phyloP scores from a whole-genome alignment of 1,140 invertebrate genomes.

The Caenorhabditis remanei region DNA sequence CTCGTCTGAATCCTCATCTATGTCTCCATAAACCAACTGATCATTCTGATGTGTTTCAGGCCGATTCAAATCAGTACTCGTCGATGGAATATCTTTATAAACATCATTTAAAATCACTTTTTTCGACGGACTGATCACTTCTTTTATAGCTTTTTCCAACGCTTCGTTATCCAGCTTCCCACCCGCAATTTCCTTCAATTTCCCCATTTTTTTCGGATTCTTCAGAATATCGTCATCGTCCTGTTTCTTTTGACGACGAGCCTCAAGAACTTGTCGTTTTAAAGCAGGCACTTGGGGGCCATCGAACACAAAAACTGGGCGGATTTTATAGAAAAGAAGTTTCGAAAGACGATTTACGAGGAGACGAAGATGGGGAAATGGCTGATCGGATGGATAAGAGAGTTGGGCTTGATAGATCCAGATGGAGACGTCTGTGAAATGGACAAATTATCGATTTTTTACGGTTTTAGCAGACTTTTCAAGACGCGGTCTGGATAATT shows the following conservation, averaged over 20 bases:
- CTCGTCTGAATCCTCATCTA: not conserved
- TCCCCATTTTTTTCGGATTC: conserved; percentile 38
- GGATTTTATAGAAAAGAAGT: conserved; percentile 93
- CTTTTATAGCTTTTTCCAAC: conserved; percentile 9
- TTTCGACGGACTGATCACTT: conserved; percentile 40
- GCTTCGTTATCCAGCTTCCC: not conserved
- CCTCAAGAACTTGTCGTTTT: conserved; percentile 90
- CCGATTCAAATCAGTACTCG: not conserved
- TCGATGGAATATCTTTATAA: conserved; percentile 11
- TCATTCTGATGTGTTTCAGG: conserved; percentile 20
- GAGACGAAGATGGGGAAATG: conserved; percentile 89
- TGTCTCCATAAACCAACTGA: conserved; percentile 5
- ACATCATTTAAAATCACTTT: conserved; percentile 9
- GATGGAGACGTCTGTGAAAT: conserved; percentile 91
- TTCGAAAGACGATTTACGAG: conserved; percentile 88
- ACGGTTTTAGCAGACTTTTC: too few species aligned
- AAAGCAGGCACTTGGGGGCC: conserved; percentile 87
- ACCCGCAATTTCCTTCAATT: not conserved
- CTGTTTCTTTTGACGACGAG: conserved; percentile 6
- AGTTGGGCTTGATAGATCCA: conserved; percentile 97
- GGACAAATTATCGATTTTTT: not conserved
- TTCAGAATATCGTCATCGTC: conserved; percentile 35
- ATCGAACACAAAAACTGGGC: conserved; percentile 99
- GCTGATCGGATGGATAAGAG: conserved; percentile 89
- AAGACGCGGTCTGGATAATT: too few species aligned